Evolutionary conservation across 2,113 vertebrate species (phyloP), one percentile per base, ranked within the genome.

Genomic region (Podiceps cristatus): DNA sequence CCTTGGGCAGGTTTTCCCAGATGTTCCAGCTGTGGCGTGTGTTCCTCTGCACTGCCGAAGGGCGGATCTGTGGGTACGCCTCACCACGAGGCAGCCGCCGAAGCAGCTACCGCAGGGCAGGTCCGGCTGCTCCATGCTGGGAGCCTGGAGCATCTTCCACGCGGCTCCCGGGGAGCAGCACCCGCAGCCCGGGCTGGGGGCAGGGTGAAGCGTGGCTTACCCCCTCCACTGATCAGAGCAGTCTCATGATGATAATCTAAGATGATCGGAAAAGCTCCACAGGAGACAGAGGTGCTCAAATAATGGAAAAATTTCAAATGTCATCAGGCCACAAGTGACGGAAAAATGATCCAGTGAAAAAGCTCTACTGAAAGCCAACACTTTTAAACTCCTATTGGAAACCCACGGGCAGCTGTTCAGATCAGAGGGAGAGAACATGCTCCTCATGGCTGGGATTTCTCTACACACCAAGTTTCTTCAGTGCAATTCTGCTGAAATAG

Each of bases 131-230:
- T 86, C 27, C 67, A 20, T 5, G 0, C 28, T 5, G 37, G 13
- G 31, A 77, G 9, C 40, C 53, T 25, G 55, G 19, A 92, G 31
- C 18, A 50, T 55, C n/a, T 52, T 62, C 72, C 40, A 20, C 3
- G 23, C 0, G 5, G 28, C 72, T 86, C 71, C 67, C 0, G 5
- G 29, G 33, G n/a, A 56, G n/a, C 44, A 72, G 35, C 24, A 63
- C 25, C 69, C 25, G 6, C 58, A 52, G 27, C 62, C 35, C 40
- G 31, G 19, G 4, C 33, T 28, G 52, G 15, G 28, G 17, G 8
- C 16, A 42, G 1, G 0, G 12, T 7, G 62, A 40, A 29, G 10
- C 19, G 12, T 4, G 9, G 19, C 13, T 31, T 13, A 6, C 2
- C 28, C 12, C 31, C 55, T 29, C 52, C 6, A 7, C 27, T 22